Evolutionary conservation across 92 coral and sea anemone genomes (phyloP), one percentile per base, ranked within the genome.

Genomic region (Metridium senile): DNA sequence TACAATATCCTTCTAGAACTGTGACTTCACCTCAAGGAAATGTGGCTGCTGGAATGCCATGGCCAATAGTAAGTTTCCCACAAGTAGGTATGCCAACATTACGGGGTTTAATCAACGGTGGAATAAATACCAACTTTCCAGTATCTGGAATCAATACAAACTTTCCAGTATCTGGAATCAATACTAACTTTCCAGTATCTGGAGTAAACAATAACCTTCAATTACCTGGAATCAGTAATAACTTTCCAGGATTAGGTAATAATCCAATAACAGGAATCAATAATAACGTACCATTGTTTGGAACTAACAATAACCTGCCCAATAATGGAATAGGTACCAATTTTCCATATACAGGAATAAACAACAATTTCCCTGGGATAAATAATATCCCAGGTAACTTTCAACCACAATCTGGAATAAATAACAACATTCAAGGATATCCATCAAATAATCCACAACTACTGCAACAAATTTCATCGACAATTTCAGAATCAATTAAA

Each of bases 401-500:
- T 54, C 59, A 35, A 3, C 59, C 69, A 63, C 29, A 21, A 21
- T 11, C 45, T 63, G 69, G 69, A 31, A 20, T 19, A 4, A 13
- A 13, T 1, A 63, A n/a, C 45, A 63, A 28, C 3, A 21, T 28
- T 58, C 65, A 19, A 31, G 11, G 46, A 4, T 32, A 32, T 31
- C 46, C 47, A 31, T 1, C 46, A 39, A 18, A 4, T 2, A 39
- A 66, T 31, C 46, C 45, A 21, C 52, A 30, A 32, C 20, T 66
- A 25, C 8, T 68, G 0, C 21, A 43, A 22, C 32, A 43, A 35
- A 53, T 75, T n/a, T 75, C 80, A 43, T 29, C 34, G 1, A 22
- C 62, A 8, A 65, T 75, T 26, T 47, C 82, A 11, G 47, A 51
- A 43, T 72, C 82, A 26, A 51, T 77, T 53, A 49, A 77, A 53